Evolutionary conservation across 2,888 invertebrate species (phyloP), one percentile per base, ranked within the genome.

Genomic region (Allygus modestus): DNA sequence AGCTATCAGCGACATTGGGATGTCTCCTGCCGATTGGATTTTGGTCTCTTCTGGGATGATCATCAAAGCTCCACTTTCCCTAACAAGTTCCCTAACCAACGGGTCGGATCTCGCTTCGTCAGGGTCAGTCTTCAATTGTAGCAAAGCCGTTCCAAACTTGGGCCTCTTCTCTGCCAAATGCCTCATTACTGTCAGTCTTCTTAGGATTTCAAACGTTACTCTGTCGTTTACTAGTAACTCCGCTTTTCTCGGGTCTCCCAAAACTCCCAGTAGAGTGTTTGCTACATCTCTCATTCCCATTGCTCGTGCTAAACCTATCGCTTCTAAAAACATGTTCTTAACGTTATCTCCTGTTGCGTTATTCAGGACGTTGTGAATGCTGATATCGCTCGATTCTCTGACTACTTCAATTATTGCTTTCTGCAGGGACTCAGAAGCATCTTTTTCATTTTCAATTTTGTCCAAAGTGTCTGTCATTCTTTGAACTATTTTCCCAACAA

Each of bases 51-150:
- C 94, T 0, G 94, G 94, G 33, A 94, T 92, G 23, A 94, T 93
- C 92, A 95, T 93, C 33, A 96, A 90, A 7, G 94, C 93, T 0
- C 94, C 95, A 89, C 95, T 95, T 89, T 95, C 95, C 88, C 95
- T 91, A 0, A 96, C 94, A 77, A 96, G 91, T 88, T 94, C 94
- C 77, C 95, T 91, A 28, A 96, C 91, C 86, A 93, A 92, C 46
- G 95, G 94, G 90, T 96, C 95, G 26, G 92, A 93, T 85, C 94
- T 93, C 84, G 94, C 95, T 85, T 93, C 90, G 88, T 94, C 94
- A 15, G 95, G 94, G 88, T 95, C 93, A 73, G 92, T 92, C 89
- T 93, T 93, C 54, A 96, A 90, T 87, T 94, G 92, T 33, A 91
- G 91, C 23, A 96, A 90, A 0, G 95, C 94, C 12, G 92, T 92